These are phyloP conservation scores for Pangasianodon hypophthalmus DNA, from an alignment of 2,113 vertebrate species.

Conservation along the genomic window DNA sequence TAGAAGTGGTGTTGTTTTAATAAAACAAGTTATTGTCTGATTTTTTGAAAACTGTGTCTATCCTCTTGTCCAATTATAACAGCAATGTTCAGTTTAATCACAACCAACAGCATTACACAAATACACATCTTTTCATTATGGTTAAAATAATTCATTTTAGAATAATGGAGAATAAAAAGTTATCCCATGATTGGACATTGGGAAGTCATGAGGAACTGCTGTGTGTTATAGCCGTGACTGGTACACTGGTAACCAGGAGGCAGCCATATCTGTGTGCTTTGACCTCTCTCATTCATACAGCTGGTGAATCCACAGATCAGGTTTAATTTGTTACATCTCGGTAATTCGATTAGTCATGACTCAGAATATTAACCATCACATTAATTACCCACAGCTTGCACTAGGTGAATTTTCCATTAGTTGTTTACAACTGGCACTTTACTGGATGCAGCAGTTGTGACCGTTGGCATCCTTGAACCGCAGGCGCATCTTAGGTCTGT, in stretches of 20 bases:
- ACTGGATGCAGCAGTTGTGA: constrained; percentile 93
- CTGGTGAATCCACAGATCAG: constrained; percentile 77
- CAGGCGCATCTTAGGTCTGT: constrained; percentile 96
- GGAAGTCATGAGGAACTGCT: constrained; percentile 67
- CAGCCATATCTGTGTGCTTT: constrained; percentile 77
- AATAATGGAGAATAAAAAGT: constrained; percentile 61
- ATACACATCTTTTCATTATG: constrained; percentile 59
- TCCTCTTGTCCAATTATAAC: constrained; percentile 58
- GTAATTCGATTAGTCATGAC: constrained; percentile 71
- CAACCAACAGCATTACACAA: constrained; percentile 59
- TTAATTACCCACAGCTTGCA: constrained; percentile 75
- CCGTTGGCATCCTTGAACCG: constrained; percentile 93
- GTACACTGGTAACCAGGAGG: constrained; percentile 67
- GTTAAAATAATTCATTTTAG: constrained; percentile 58
- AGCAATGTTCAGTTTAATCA: constrained; percentile 59
- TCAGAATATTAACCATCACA: constrained; percentile 76
- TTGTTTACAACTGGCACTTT: constrained; percentile 67
- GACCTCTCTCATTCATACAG: constrained; percentile 72
- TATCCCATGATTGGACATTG: constrained; percentile 68
- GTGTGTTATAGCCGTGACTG: constrained; percentile 69
- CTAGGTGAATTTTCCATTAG: constrained; percentile 63
- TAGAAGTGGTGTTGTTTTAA: constrained; percentile 50
- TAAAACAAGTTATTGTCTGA: constrained; percentile 48
- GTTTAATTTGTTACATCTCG: constrained; percentile 69
- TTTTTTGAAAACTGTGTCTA: not conserved